Evolutionary conservation across 2,797 vertebrate species (phyloP), one percentile per base, ranked within the genome.

Genomic region (Poeciliopsis turneri): DNA sequence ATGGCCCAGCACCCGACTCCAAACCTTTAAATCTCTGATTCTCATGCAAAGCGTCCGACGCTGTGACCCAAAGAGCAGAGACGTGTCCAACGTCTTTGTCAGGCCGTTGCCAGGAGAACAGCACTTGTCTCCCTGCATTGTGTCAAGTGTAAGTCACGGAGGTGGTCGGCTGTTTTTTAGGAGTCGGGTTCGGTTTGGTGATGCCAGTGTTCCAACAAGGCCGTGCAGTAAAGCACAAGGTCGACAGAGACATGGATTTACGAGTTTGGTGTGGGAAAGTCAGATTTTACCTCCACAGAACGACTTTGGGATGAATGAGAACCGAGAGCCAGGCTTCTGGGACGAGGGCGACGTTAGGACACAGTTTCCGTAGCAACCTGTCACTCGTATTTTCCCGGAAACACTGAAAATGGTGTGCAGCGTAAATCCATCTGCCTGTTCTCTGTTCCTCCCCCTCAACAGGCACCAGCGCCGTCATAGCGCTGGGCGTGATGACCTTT

Each of bases 401-500:
- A 72, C 12, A 11, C 20, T 13, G 46, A 51, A 49, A 33, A 41
- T 59, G 11, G 2, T 1, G 2, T 30, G n/a, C 15, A 43, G 39
- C 4, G 66, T 71, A 57, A 46, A 77, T 51, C 9, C 2, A 11
- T 68, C 15, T 25, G 46, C 1, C 23, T 53, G 4, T 46, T 61
- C n/a, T 81, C 18, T 81, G 28, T n/a, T 80, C 78, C 61, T 80
- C 25, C 15, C 49, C 68, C 81, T 77, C 55, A 80, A 82, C 87
- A 90, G 92, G 82, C 69, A 87, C 82, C 76, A 82, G 78, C 79
- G 47, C 57, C 39, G 28, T 94, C 2, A 49, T 93, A 12, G 20
- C 85, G 74, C 87, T 94, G 86, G 89, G 81, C 0, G 77, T 87
- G 78, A 36, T 95, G 90, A 93, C 92, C 84, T 95, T 95, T 76